Percentiles rank a stretch among this genome's conserved stretches.
Evolutionary conservation across 1,140 invertebrate genomes (phyloP).

Genomic region (Diabrotica virgifera): DNA sequence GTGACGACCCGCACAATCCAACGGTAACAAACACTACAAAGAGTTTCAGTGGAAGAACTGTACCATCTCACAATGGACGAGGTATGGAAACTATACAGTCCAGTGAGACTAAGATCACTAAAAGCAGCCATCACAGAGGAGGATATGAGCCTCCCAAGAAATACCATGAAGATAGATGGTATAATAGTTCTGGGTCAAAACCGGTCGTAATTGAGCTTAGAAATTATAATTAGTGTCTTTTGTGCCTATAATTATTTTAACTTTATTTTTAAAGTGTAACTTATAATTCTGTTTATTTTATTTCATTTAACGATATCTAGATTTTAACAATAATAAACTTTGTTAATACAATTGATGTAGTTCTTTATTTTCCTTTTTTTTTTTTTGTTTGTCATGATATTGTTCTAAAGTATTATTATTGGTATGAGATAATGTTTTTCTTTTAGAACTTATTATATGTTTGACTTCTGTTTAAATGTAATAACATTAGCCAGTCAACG

Average conservation of each 20-base stretch:
- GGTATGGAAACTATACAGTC: constrained; percentile 62
- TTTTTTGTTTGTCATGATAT: too few species aligned
- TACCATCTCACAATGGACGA: constrained; percentile 60
- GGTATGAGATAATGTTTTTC: too few species aligned
- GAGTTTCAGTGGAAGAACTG: constrained; percentile 62
- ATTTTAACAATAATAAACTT: not conserved
- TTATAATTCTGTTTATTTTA: not conserved
- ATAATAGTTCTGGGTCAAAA: constrained; percentile 39
- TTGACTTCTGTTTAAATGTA: too few species aligned
- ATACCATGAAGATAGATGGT: constrained; percentile 52
- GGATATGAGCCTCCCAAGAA: constrained; percentile 46
- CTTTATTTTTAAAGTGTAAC: constrained; percentile 5
- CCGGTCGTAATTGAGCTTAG: constrained; percentile 54
- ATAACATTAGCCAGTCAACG: too few species aligned
- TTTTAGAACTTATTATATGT: too few species aligned
- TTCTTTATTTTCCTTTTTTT: not conserved
- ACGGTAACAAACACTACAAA: constrained; percentile 66
- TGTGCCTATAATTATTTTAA: constrained; percentile 18
- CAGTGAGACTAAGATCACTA: constrained; percentile 64
- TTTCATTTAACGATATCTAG: not conserved
- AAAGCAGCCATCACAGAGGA: constrained; percentile 59
- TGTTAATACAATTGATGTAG: not conserved
- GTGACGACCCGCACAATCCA: constrained; percentile 60
- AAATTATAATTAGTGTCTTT: constrained; percentile 42
- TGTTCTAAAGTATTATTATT: too few species aligned